Percentiles rank a stretch among this genome's conserved stretches.
phyloP scores from a whole-genome alignment of 2,797 vertebrate genomes.

The Malurus splendens region DNA sequence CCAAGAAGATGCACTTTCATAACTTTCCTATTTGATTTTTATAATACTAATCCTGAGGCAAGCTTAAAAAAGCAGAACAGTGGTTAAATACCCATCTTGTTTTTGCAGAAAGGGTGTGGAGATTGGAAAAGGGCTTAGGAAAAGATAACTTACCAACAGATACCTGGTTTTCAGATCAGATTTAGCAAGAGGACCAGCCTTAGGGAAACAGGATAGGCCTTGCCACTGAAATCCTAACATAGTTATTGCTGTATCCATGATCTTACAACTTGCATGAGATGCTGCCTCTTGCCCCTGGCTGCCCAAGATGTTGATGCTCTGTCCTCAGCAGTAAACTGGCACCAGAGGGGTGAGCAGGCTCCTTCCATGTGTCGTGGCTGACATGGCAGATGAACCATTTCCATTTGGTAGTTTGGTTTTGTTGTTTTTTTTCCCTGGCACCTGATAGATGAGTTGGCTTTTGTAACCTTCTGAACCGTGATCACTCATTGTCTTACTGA shows the following conservation, averaged over 20 bases:
- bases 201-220: background rate
- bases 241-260: background rate
- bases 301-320: background rate
- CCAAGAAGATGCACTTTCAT: constrained; percentile 3
- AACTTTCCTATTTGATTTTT: background rate
- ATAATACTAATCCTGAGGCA: background rate
- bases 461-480: background rate
- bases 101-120: background rate
- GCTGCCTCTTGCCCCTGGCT: background rate
- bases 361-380: rapidly evolving
- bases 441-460: background rate
- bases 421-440: background rate
- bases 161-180: background rate
- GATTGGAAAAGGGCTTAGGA: background rate
- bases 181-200: background rate
- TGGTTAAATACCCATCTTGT: background rate
- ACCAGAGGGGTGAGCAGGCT: background rate
- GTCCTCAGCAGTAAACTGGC: background rate
- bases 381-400: background rate
- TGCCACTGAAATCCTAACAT: background rate
- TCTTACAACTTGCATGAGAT: background rate
- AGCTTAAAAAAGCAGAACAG: background rate
- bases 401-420: background rate
- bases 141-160: background rate
- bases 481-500: background rate